A percentile compares a stretch with the other conserved stretches of the same genome.
phyloP scores from a whole-genome alignment of 2,888 invertebrate genomes.

The Agriopis aurantiaria region DNA sequence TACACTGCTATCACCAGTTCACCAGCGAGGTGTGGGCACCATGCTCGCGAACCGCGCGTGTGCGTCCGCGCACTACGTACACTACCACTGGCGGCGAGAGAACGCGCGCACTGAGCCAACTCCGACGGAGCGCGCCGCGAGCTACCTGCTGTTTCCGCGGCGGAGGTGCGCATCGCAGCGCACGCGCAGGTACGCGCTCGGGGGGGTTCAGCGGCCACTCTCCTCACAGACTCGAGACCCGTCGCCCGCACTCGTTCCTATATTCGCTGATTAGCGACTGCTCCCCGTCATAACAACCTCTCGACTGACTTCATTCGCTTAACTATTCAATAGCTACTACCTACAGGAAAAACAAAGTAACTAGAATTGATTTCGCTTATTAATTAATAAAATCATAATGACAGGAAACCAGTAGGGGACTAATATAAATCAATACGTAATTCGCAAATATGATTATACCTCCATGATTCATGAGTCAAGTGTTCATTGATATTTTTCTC shows the following conservation, averaged over 20 bases:
- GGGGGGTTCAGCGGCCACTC: constrained; percentile 59
- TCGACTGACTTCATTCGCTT: constrained; percentile 26
- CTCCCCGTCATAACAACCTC: constrained; percentile 61
- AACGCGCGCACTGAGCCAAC: constrained; percentile 83
- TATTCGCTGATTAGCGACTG: constrained; percentile 32
- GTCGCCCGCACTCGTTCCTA: constrained; percentile 43
- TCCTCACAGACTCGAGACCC: constrained; percentile 54
- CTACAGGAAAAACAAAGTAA: constrained; percentile 16
- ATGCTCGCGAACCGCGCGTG: constrained; percentile 74
- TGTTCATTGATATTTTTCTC: neutral
- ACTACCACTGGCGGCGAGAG: constrained; percentile 84
- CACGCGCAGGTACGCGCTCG: constrained; percentile 74
- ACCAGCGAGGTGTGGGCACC: constrained; percentile 74
- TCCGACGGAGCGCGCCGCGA: constrained; percentile 63
- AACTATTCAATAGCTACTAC: neutral
- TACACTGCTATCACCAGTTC: constrained; percentile 78
- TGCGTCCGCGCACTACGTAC: constrained; percentile 79
- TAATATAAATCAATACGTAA: neutral
- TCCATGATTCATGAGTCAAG: neutral
- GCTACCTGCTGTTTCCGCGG: constrained; percentile 81
- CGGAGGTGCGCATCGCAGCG: constrained; percentile 83
- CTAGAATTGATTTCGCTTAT: constrained; percentile 6
- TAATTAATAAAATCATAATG: neutral
- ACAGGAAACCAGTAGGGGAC: constrained; percentile 9
- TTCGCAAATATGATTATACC: neutral